Percentiles rank a stretch among this genome's conserved stretches.
phyloP scores from a whole-genome alignment of 2,113 vertebrate species.

The Hystrix cristata region DNA sequence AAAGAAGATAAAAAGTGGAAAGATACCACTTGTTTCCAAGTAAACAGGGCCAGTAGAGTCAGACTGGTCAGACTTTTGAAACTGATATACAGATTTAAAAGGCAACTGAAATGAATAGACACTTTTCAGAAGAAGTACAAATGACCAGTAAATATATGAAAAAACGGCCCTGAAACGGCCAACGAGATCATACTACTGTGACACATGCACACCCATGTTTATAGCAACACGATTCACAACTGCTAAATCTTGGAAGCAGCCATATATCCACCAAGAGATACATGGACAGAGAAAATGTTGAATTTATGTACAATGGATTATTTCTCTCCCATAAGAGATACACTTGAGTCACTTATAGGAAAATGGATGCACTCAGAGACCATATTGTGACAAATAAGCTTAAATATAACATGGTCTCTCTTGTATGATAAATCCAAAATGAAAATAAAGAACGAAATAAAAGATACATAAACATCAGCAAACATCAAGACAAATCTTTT shows the following conservation, averaged over 20 bases:
- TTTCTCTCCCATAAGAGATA: neutral
- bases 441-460: neutral
- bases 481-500: neutral
- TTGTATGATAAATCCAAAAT: neutral
- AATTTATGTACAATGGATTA: neutral
- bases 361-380: neutral
- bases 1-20: neutral
- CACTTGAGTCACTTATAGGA: neutral
- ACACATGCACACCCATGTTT: neutral
- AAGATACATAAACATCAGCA: neutral
- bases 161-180: neutral
- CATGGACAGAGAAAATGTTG: neutral
- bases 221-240: neutral
- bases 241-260: neutral
- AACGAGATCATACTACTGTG: neutral
- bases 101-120: neutral
- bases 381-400: neutral
- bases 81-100: neutral
- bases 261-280: neutral
- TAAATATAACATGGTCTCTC: neutral
- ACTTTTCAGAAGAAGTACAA: neutral
- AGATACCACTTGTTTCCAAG: too few relatives aligned
- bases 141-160: neutral
- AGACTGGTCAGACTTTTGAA: neutral
- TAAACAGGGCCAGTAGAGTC: neutral